Conservation (phyloP, 1,140 invertebrate genomes). For the Prorops nasuta region DNA sequence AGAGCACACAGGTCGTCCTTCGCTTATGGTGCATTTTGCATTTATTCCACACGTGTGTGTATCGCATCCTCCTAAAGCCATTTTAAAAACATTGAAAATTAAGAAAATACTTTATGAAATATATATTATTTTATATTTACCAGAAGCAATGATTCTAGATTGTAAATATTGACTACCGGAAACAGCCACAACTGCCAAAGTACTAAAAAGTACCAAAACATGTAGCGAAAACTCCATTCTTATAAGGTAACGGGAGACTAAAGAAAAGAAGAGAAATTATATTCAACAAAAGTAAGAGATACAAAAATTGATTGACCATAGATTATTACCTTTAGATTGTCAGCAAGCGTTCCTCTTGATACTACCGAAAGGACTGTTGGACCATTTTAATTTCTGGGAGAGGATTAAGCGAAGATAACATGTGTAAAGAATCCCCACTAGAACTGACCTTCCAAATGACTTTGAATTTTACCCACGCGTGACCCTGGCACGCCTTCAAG, state of each 20-base stretch:
- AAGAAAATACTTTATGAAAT: background rate
- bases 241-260: no score
- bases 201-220: no score
- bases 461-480: constrained; percentile 22
- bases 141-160: constrained; percentile 27
- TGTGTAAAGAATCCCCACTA: constrained; percentile 10
- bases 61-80: constrained; percentile 39
- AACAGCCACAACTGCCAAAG: background rate
- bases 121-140: constrained; percentile 23
- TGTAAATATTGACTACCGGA: constrained; percentile 16
- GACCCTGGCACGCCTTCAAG: constrained; percentile 10
- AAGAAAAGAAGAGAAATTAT: no score
- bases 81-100: background rate
- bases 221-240: no score
- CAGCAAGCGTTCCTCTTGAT: no score
- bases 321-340: no score
- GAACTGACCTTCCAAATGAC: constrained; percentile 11
- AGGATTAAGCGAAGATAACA: constrained; percentile 9
- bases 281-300: no score
- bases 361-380: no score
- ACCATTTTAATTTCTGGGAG: no score
- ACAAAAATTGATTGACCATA: no score
- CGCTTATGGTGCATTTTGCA: constrained; percentile 54
- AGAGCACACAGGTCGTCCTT: constrained; percentile 59
- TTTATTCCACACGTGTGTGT: constrained; percentile 56